Base-by-base conservation (phyloP, 2,113 vertebrate genomes). In the Syngnathus scovelli region DNA sequence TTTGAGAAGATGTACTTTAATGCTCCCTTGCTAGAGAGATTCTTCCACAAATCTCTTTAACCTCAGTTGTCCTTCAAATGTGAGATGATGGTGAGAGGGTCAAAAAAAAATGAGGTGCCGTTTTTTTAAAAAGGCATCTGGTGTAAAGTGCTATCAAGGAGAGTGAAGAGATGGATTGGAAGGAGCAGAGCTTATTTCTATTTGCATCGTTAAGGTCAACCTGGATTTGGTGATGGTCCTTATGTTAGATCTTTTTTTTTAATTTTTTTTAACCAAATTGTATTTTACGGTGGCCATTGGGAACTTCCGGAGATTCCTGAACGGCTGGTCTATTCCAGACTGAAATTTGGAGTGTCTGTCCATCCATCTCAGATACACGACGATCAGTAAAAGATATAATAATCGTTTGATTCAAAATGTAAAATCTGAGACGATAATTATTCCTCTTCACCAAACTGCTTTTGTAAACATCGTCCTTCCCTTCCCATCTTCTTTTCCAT, bases 191-290 rank as follows among this genome's bases (percentile, higher is more conserved):
- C 52, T 64, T 67, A 67, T 79, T 81, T 78, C 70, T 69, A 69
- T 77, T 74, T 78, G 81, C 70, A 76, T 84, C 64, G 74, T 64
- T 72, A 72, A 78, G 81, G 74, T 82, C 75, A 72, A 56, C 33
- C 75, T 33, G 69, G 58, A 70, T 62, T 75, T 44, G 43, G 52
- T 62, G 64, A 19, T 23, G 39, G 74, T 11, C 41, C 8, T 43
- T 33, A 33, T 33, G 27, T 33, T 33, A 33, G 0, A 33, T 33
- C 27, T 33, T 33, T 33, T 33, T 33, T 33, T 33, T 33, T 3
- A n/a, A n/a, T n/a, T 27, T 27, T 27, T 27, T 33, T 33, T 33
- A 33, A 33, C 27, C 27, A 33, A 33, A 33, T 33, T 3, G 3
- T 33, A 33, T 33, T 3, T 33, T 33, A 33, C 3, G 27, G 27